These are phyloP conservation scores for Eubucco bourcierii DNA, from an alignment of 2,113 vertebrate species.

Conservation along the genomic window DNA sequence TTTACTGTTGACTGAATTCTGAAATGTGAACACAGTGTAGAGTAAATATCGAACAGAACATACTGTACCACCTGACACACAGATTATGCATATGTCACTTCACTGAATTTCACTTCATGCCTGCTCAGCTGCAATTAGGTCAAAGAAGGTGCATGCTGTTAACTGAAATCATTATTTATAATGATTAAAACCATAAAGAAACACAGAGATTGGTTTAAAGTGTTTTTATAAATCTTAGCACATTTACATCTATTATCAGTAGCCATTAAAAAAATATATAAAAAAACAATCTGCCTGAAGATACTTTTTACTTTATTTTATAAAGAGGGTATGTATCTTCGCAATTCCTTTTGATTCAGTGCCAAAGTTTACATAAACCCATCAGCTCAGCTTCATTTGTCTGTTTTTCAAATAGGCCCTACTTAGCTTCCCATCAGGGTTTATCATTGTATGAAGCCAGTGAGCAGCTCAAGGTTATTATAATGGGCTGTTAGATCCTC, in stretches of 20 bases:
- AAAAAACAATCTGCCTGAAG: neutral
- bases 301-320: neutral
- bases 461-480: neutral
- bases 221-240: neutral
- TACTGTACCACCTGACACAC: constrained; percentile 14
- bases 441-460: neutral
- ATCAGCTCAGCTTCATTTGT: neutral
- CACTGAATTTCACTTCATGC: neutral
- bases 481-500: neutral
- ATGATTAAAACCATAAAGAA: neutral
- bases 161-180: neutral
- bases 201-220: neutral
- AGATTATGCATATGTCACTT: constrained; percentile 1
- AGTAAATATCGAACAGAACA: constrained; percentile 35
- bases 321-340: neutral
- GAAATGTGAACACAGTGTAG: constrained; percentile 22
- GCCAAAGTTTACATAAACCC: neutral
- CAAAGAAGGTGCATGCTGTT: neutral
- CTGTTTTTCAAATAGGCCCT: neutral
- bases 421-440: neutral
- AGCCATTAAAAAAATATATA: neutral
- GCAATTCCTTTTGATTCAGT: neutral
- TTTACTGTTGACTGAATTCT: constrained; percentile 1
- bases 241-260: neutral
- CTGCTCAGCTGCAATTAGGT: constrained; percentile 28